Evolutionary conservation across 2,113 vertebrate species (phyloP).

Genomic region (Pelusios castaneus): DNA sequence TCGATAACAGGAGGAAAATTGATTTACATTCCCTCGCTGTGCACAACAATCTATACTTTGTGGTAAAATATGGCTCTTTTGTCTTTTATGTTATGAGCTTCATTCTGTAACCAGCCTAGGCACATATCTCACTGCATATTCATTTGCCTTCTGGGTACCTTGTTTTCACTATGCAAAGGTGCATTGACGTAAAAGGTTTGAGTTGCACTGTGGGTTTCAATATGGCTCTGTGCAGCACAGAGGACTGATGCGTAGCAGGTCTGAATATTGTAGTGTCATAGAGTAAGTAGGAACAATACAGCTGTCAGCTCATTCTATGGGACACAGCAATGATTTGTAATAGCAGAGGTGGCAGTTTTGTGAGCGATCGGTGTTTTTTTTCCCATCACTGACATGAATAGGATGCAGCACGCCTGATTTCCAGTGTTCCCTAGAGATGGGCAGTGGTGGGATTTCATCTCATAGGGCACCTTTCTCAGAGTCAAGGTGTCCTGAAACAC

Average conservation of each 20-base stretch:
- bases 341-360: neutral
- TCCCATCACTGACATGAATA: neutral
- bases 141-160: neutral
- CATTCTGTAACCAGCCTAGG: neutral
- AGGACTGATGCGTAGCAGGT: neutral
- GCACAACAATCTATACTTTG: neutral
- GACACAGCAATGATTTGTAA: neutral
- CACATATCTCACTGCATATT: fast-evolving
- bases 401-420: fast-evolving
- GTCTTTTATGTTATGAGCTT: constrained; percentile 41
- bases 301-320: neutral
- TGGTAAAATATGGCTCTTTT: neutral
- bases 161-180: constrained; percentile 51
- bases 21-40: neutral
- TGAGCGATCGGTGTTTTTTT: neutral
- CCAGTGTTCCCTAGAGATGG: fast-evolving
- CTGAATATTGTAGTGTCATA: neutral
- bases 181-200: neutral
- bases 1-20: neutral
- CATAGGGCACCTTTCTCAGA: neutral
- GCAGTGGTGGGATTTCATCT: neutral
- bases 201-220: neutral
- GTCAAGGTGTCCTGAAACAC: fast-evolving
- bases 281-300: fast-evolving
- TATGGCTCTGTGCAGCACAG: neutral